phyloP scores from a whole-genome alignment of 2,797 vertebrate species.

The Hipposideros larvatus region DNA sequence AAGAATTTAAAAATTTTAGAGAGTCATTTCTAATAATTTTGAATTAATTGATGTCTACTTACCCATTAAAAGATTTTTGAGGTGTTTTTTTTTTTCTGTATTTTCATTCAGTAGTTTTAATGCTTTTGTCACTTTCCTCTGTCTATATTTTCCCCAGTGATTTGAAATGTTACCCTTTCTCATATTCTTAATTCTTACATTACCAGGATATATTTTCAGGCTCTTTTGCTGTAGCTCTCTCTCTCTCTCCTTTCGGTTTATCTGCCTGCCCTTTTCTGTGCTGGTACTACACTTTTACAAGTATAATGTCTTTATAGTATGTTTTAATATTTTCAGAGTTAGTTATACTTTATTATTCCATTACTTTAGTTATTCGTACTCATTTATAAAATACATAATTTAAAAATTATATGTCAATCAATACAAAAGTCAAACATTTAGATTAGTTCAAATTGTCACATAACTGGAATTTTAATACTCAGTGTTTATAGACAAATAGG shows the following conservation, averaged over 20 bases:
- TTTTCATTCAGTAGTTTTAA: neutral
- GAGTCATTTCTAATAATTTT: neutral
- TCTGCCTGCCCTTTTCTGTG: neutral
- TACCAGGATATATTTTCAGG: neutral
- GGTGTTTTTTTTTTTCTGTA: neutral
- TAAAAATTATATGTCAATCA: neutral
- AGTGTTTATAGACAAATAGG: neutral
- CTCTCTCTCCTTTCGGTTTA: neutral
- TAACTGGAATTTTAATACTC: neutral
- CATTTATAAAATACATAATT: neutral
- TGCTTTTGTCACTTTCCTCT: neutral
- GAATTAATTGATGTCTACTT: neutral
- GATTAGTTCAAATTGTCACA: neutral
- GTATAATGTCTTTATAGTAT: neutral
- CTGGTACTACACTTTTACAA: neutral
- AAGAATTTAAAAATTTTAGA: neutral
- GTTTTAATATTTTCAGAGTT: constrained; percentile 11
- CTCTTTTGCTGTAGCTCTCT: neutral
- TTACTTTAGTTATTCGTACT: neutral
- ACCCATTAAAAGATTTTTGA: neutral
- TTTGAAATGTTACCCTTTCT: neutral
- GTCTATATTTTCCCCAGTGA: neutral
- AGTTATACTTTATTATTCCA: neutral
- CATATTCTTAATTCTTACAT: neutral
- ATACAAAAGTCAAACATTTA: neutral